Percentiles rank a stretch among this genome's conserved stretches.
Evolutionary conservation across 2,888 invertebrate genomes (phyloP).

Genomic region (Hipparchia sbordonii): DNA sequence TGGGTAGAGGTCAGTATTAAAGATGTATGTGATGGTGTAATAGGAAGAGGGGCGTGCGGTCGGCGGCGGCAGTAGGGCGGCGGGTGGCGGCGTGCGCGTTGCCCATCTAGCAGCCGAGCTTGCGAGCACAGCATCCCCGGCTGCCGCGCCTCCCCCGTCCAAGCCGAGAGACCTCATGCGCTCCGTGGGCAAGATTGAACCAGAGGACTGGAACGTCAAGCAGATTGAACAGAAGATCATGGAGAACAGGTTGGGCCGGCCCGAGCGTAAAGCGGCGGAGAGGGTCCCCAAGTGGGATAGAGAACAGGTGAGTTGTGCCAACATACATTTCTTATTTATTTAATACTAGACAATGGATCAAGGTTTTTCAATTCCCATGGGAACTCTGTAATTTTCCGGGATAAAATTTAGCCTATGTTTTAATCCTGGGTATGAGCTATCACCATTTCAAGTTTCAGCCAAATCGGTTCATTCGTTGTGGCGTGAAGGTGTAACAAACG

Average conservation of each 20-base stretch:
- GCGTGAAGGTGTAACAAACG: too few species aligned
- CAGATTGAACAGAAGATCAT: constrained; percentile 95
- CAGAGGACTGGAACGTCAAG: constrained; percentile 95
- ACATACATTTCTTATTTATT: background rate
- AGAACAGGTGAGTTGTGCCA: constrained; percentile 83
- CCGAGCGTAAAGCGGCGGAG: constrained; percentile 84
- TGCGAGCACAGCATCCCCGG: constrained; percentile 80
- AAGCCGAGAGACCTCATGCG: constrained; percentile 94
- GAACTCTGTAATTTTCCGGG: too few species aligned
- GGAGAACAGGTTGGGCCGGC: constrained; percentile 87
- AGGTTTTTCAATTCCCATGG: too few species aligned
- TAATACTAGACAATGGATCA: too few species aligned
- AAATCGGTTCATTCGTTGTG: too few species aligned
- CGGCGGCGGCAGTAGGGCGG: constrained; percentile 59
- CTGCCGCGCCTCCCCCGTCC: constrained; percentile 80
- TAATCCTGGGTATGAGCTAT: too few species aligned
- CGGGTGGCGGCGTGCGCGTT: constrained; percentile 65
- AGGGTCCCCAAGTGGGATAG: constrained; percentile 96
- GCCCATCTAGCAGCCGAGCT: constrained; percentile 88
- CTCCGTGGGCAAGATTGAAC: constrained; percentile 94
- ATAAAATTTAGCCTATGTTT: too few species aligned
- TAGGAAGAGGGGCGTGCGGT: constrained; percentile 72
- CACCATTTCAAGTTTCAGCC: too few species aligned
- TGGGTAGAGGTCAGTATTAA: background rate
- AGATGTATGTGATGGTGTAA: constrained; percentile 5